Base-by-base conservation (phyloP, 2,888 invertebrate species). In the Hedychridium roseum region DNA sequence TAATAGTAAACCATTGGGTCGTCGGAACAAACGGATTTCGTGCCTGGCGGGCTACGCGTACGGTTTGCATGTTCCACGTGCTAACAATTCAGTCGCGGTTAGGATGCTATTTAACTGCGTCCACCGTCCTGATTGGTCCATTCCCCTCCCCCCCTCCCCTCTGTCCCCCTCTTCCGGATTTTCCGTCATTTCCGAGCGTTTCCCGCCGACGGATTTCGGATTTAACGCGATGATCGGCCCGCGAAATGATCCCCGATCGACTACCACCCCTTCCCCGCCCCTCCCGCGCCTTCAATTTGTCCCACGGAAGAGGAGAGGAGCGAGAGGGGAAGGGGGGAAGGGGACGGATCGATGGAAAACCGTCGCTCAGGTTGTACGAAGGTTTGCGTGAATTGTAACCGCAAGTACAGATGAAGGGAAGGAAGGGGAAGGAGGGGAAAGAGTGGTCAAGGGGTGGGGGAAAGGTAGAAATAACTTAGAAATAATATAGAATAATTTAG, bases 61-160 rank as follows among this genome's bases (percentile, higher is more conserved):
- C 55, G n/a, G 63, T 64, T 59, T 63, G 58, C 63, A 58, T 63
- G 63, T 70, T 71, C 67, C 69, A 65, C 70, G 73, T 69, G 73
- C 70, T 72, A 72, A 72, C 72, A 73, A 71, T 72, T 73, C 71
- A 70, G 68, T 72, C 71, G 72, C 64, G 73, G 72, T 73, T 73
- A 70, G 71, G 70, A 73, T 70, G 68, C 71, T 71, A 73, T 72
- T 73, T 70, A 73, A 71, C 73, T 71, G 69, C 70, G n/a, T 70
- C 64, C 64, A 62, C 70, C 70, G 66, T 65, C 69, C 71, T 71
- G 72, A 73, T 71, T 73, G 70, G 70, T 72, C 65, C 66, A 62
- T 59, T 56, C 56, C 56, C 50, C 64, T 59, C 56, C 71, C 65
- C 66, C 63, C 60, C 57, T 56, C 56, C 50, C 64, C 61, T 59